Evolutionary conservation across 2,797 vertebrate genomes (phyloP).

Genomic region (Yasuhikotakia modesta): DNA sequence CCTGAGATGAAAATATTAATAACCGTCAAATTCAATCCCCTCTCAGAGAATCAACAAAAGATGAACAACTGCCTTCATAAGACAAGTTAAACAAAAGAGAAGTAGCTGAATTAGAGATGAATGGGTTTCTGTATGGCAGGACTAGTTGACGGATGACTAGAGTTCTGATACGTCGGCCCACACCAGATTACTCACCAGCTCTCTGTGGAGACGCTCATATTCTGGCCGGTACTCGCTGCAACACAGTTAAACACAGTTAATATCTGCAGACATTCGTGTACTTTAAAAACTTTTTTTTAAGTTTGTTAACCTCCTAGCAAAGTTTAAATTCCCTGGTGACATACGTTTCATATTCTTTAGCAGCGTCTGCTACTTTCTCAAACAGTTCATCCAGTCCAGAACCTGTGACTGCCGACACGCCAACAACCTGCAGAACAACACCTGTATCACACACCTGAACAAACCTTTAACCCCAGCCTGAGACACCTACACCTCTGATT

Average conservation of each 20-base stretch:
- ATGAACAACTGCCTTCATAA: neutral
- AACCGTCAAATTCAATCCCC: neutral
- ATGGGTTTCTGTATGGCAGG: neutral
- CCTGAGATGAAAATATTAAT: conserved; percentile 68
- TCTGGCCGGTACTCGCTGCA: conserved; percentile 92
- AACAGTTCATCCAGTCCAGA: conserved; percentile 90
- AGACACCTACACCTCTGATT: neutral
- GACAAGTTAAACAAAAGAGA: neutral
- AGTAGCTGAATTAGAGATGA: neutral
- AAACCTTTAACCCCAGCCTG: neutral
- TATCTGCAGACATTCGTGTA: neutral
- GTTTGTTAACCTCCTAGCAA: too few species aligned
- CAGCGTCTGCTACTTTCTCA: conserved; percentile 84
- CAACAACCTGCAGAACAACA: conserved; percentile 83
- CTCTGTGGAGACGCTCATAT: conserved; percentile 84
- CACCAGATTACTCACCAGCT: conserved; percentile 77
- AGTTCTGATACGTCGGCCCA: conserved; percentile 18
- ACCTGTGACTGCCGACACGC: conserved; percentile 91
- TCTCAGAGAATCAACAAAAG: neutral
- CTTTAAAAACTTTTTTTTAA: too few species aligned
- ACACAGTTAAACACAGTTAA: conserved; percentile 31
- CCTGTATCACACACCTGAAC: neutral
- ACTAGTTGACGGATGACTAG: conserved; percentile 21
- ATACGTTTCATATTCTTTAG: conserved; percentile 89
- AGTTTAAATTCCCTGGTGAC: too few species aligned